phyloP scores from a whole-genome alignment of 2,113 vertebrate species.

The Corythornis madagascariensis region DNA sequence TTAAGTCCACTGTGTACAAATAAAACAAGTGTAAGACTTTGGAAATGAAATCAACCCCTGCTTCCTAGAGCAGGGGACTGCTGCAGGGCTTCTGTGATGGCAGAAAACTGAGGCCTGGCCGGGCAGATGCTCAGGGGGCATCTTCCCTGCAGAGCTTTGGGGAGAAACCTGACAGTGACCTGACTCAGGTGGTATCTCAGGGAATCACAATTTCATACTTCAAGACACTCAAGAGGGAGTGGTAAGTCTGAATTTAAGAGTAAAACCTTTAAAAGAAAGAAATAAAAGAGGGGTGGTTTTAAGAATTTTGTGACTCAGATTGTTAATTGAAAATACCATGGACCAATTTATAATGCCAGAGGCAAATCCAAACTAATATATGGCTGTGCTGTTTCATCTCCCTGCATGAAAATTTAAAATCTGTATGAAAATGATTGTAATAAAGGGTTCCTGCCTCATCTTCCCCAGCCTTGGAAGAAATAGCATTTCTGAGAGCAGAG shows the following conservation, averaged over 20 bases:
- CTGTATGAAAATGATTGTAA: neutral
- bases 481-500: slow-evolving; percentile 25
- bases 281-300: neutral
- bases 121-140: neutral
- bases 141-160: neutral
- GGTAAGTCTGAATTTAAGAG: neutral
- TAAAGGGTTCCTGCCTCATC: slow-evolving; percentile 13
- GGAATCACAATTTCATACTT: neutral
- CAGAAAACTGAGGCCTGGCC: neutral
- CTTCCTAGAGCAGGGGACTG: neutral
- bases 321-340: neutral
- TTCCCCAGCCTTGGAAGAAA: slow-evolving; percentile 38
- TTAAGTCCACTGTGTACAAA: neutral
- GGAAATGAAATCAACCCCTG: neutral
- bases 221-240: neutral
- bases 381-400: slow-evolving; percentile 10
- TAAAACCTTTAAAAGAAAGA: neutral
- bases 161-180: neutral
- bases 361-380: neutral
- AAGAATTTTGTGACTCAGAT: slow-evolving; percentile 1
- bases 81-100: neutral
- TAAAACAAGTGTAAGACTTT: neutral
- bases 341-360: neutral
- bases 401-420: slow-evolving; percentile 31
- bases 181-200: neutral